These are phyloP conservation scores for Ptilodon capucinus DNA, from an alignment of 2,888 invertebrate genomes.

Conservation along the genomic window DNA sequence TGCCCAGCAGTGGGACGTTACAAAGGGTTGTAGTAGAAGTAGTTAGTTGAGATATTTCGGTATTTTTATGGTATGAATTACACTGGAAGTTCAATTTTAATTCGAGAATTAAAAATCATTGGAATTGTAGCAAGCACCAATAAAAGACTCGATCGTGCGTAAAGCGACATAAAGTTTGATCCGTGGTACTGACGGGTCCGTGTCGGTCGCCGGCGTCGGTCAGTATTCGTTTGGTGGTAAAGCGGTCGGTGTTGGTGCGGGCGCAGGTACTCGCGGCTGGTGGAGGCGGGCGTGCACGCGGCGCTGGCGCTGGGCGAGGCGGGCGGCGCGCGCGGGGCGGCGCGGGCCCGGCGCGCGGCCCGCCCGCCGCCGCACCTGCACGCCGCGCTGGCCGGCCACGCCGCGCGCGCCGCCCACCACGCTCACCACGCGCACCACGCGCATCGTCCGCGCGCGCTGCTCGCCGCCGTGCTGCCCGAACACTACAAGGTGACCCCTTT, in stretches of 20 bases:
- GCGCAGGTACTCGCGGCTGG: constrained; percentile 90
- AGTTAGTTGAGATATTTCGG: too few species aligned
- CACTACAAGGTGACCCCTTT: constrained; percentile 50
- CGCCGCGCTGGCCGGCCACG: constrained; percentile 88
- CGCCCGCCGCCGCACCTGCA: constrained; percentile 89
- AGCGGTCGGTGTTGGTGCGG: neutral
- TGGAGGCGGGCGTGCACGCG: constrained; percentile 84
- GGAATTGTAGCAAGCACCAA: too few species aligned
- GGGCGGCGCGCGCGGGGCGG: constrained; percentile 66
- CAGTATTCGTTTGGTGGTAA: neutral
- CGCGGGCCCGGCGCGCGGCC: constrained; percentile 78
- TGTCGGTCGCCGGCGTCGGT: too few species aligned
- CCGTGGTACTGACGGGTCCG: too few species aligned
- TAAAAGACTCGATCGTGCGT: too few species aligned
- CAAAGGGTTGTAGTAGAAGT: too few species aligned
- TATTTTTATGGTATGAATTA: too few species aligned
- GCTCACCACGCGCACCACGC: neutral
- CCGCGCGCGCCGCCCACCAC: constrained; percentile 75
- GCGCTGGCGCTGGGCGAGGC: constrained; percentile 60
- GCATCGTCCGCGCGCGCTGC: constrained; percentile 68
- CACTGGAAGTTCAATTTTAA: too few species aligned
- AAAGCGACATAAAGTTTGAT: too few species aligned
- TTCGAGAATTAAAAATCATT: too few species aligned
- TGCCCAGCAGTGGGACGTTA: too few species aligned
- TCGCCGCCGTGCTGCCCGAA: constrained; percentile 63